phyloP scores from a whole-genome alignment of 2,797 vertebrate genomes.

The Acanthurus lineatus region DNA sequence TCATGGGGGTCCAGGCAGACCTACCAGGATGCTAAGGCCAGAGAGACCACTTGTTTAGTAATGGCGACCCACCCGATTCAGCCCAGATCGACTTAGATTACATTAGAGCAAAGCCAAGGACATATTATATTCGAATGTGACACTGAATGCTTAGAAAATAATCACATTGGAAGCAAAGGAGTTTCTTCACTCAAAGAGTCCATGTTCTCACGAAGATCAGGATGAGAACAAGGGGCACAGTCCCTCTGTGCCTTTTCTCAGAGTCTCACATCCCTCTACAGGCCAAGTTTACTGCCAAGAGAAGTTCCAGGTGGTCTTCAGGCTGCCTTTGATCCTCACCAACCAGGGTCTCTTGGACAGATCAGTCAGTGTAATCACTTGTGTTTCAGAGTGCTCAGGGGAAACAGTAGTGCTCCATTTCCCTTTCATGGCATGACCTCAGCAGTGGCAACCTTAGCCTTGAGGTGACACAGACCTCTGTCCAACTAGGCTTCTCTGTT shows the following conservation, averaged over 20 bases:
- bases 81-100: slow-evolving; percentile 22
- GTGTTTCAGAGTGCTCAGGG: slow-evolving; percentile 75
- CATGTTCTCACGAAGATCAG: slow-evolving; percentile 82
- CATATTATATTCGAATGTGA: slow-evolving; percentile 61
- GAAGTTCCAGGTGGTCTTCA: slow-evolving; percentile 80
- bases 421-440: slow-evolving; percentile 82
- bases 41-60: slow-evolving; percentile 47
- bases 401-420: slow-evolving; percentile 83
- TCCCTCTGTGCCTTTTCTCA: slow-evolving; percentile 74
- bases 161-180: slow-evolving; percentile 54
- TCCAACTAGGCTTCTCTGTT: slow-evolving; percentile 81
- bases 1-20: slow-evolving; percentile 45
- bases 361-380: slow-evolving; percentile 80
- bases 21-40: slow-evolving; percentile 38
- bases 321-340: slow-evolving; percentile 81
- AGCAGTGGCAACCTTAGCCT: slow-evolving; percentile 73
- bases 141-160: slow-evolving; percentile 54
- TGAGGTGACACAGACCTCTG: slow-evolving; percentile 76
- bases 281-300: slow-evolving; percentile 67
- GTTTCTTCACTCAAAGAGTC: slow-evolving; percentile 62
- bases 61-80: slow-evolving; percentile 39
- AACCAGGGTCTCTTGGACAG: slow-evolving; percentile 72
- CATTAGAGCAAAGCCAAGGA: slow-evolving; percentile 38
- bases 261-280: slow-evolving; percentile 66
- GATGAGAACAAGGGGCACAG: slow-evolving; percentile 69